Base-by-base conservation (phyloP, 2,888 invertebrate genomes). In the Epirrita christyi region DNA sequence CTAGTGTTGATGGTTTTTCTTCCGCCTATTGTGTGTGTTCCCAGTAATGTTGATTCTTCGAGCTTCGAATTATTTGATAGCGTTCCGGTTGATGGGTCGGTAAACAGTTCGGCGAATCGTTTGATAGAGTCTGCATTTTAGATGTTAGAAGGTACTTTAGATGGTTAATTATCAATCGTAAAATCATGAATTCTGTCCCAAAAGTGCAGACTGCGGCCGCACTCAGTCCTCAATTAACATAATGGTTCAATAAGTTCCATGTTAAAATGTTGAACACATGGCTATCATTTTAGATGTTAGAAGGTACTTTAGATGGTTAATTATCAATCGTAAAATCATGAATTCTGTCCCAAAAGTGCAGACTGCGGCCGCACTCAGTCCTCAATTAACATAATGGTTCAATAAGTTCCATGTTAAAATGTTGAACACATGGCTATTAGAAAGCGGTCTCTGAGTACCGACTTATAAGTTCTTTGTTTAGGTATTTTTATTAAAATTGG, bases 11-110 rank as follows among this genome's bases (percentile, higher is more conserved):
- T 11, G 28, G 10, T 51, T 53, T n/a, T 43, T 47, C 64, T 59
- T 61, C 64, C 61, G 61, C 50, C 57, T 41, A 59, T 64, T 64
- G 64, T 64, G 48, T 10, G 15, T 21, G 29, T 64, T 64, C 49
- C 47, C 43, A 29, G 64, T 61, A 61, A 37, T 61, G 61, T 55
- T 54, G 63, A 58, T 56, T 49, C 55, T 47, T 61, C 50, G 55
- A 55, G 50, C 53, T 62, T 57, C 55, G 60, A 53, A 55, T 58
- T 52, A 56, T 65, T 55, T 65, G 56, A 56, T 61, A 48, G 52
- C 58, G 58, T 60, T 57, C 50, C 45, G 32, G n/a, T 56, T 53
- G 50, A 62, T 51, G 51, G 49, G 42, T 52, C 36, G 43, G 52
- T 49, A 54, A 54, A 59, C 46, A 59, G 32, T 46, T 51, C 38